Percentiles rank a stretch among this genome's conserved stretches.
Conservation (phyloP, 1,140 invertebrate species). For the Vanessa atalanta region DNA sequence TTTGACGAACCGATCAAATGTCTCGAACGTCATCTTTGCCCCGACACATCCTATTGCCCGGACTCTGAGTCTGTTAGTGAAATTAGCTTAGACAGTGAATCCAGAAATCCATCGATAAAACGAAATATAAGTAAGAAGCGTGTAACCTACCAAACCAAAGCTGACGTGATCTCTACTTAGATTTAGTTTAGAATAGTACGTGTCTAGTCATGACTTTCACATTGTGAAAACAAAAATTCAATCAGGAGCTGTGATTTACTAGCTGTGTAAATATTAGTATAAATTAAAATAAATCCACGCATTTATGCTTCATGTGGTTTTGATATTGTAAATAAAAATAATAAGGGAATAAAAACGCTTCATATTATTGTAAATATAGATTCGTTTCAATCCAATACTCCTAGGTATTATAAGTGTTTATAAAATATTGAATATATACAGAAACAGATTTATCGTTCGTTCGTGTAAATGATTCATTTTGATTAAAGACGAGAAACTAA, state of each 20-base stretch:
- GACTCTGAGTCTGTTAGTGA: conserved; percentile 73
- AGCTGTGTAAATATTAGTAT: conserved; percentile 61
- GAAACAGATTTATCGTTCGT: background rate
- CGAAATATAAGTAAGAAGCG: conserved; percentile 57
- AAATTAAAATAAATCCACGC: conserved; percentile 33
- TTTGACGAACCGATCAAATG: conserved; percentile 62
- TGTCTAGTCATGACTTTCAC: conserved; percentile 38
- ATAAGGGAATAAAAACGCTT: conserved; percentile 62
- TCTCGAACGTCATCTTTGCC: conserved; percentile 60
- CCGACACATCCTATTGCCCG: conserved; percentile 53
- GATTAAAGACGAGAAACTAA: too few relatives aligned
- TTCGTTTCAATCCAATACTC: conserved; percentile 26
- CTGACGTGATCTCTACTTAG: conserved; percentile 68
- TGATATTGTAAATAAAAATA: conserved; percentile 38
- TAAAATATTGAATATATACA: conserved; percentile 6
- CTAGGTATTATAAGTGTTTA: conserved; percentile 21
- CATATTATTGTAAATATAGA: conserved; percentile 45
- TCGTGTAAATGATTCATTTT: too few relatives aligned
- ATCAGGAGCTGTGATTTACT: conserved; percentile 78
- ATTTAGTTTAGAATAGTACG: conserved; percentile 31
- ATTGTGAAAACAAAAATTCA: conserved; percentile 55
- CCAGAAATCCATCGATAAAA: conserved; percentile 65
- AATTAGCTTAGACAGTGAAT: conserved; percentile 70
- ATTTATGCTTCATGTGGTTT: conserved; percentile 20
- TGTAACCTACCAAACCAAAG: conserved; percentile 75